Conservation (phyloP, 2,113 vertebrate species). For the Sorex fumeus region DNA sequence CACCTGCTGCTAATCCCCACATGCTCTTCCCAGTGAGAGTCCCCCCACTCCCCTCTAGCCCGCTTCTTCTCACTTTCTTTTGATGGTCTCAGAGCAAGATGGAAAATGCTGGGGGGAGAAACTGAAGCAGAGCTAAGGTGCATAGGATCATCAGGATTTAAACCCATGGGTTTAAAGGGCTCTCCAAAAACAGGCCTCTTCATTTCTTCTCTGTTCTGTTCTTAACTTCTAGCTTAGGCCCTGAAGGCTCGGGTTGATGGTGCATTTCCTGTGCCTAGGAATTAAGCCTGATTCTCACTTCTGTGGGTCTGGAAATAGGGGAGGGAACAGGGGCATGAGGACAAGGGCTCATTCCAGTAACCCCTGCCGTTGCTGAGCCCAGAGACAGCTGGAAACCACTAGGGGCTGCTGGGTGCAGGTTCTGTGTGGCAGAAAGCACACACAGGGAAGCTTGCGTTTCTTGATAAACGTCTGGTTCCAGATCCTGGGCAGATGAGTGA, state of each 20-base stretch:
- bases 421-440: no score
- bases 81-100: conserved; percentile 84
- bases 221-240: conserved; percentile 66
- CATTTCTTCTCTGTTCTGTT: conserved; percentile 79
- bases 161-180: conserved; percentile 79
- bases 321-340: background rate
- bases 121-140: conserved; percentile 75
- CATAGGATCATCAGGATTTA: conserved; percentile 79
- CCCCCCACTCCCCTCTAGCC: background rate
- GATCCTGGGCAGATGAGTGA: no score
- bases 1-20: conserved; percentile 68
- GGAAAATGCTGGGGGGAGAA: conserved; percentile 77
- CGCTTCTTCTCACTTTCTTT: conserved; percentile 82
- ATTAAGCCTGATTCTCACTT: conserved; percentile 78
- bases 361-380: background rate
- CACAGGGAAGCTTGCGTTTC: no score
- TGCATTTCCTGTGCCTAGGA: conserved; percentile 66
- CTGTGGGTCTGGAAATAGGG: conserved; percentile 38
- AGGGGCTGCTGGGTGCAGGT: no score
- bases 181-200: conserved; percentile 84
- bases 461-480: no score
- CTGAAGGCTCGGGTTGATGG: conserved; percentile 62
- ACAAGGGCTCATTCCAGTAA: background rate
- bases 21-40: conserved; percentile 51
- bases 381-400: background rate